These are phyloP conservation scores for Mola mola DNA, from an alignment of 2,113 vertebrate genomes.

Conservation along the genomic window DNA sequence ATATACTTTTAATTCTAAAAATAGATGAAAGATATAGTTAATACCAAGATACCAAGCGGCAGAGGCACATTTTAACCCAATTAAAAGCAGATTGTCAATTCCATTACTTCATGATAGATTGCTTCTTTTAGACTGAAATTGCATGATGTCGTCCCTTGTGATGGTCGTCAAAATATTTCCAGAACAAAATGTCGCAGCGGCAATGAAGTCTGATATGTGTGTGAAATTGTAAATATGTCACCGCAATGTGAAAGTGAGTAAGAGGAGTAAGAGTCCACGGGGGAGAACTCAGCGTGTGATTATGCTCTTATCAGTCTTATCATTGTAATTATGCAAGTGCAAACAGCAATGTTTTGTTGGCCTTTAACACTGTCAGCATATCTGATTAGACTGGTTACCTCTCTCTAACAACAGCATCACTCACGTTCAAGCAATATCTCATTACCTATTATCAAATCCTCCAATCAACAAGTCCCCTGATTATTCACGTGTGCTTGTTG, in stretches of 20 bases:
- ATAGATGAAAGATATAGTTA: too few relatives aligned
- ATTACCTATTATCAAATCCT: conserved; percentile 29
- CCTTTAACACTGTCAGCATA: conserved; percentile 34
- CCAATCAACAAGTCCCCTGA: conserved; percentile 15
- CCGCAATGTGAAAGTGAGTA: not conserved
- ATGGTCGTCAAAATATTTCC: not conserved
- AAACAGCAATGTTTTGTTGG: conserved; percentile 28
- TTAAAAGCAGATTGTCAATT: conserved; percentile 6
- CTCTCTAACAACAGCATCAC: conserved; percentile 15
- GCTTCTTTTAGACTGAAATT: conserved; percentile 7
- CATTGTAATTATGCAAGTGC: conserved; percentile 35
- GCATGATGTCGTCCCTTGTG: not conserved
- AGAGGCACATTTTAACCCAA: not conserved
- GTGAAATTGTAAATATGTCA: too few relatives aligned
- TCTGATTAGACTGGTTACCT: conserved; percentile 22
- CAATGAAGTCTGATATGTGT: not conserved
- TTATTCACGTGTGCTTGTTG: too few relatives aligned
- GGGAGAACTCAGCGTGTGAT: conserved; percentile 2
- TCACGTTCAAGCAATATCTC: conserved; percentile 31
- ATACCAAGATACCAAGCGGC: too few relatives aligned
- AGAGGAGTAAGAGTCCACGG: not conserved
- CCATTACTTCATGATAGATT: not conserved
- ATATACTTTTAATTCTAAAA: too few relatives aligned
- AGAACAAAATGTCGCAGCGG: not conserved
- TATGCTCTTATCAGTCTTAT: conserved; percentile 26